Base-by-base conservation (phyloP, 2,113 vertebrate genomes). In the Platysternon megacephalum region DNA sequence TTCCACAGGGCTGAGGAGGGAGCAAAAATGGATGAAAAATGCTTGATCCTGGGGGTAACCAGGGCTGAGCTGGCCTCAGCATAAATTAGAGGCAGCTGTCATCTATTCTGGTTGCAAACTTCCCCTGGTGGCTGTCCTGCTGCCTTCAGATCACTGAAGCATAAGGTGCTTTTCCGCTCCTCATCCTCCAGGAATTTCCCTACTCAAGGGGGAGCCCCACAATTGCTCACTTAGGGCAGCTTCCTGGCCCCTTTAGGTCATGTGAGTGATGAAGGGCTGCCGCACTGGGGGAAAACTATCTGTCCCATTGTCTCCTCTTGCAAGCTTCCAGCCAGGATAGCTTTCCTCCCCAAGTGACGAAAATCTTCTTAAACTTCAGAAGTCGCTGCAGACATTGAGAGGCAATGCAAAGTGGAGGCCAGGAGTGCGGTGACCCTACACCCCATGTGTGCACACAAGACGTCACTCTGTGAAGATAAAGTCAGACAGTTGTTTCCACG, bases 51-150 rank as follows among this genome's bases (percentile, higher is more conserved):
- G 42, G 6, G 42, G 26, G 39, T 44, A 76, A 13, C 39, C 93
- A 89, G 84, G 35, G 68, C 91, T 0, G 46, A 32, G 83, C 87
- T 88, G 86, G 91, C 90, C 94, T 53, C 76, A 93, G 91, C 51
- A 49, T 10, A 88, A 68, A 80, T 76, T 90, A 84, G 90, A 93
- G 96, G 95, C 96, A 97, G 94, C 96, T 94, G 95, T 84, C 95
- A 97, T 96, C 95, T 94, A 94, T 97, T 96, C 91, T 90, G 58
- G 0, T 92, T 79, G 82, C 94, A 91, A 76, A 86, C 0, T 48
- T 86, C 91, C 93, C 49, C 87, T 74, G 91, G 94, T 91, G 91
- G 93, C 96, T 92, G 0, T 79, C 80, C 92, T 95, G 92, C 94
- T 89, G 95, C 91, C 91, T 91, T 1, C 0, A 82, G 2, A 3